phyloP scores from a whole-genome alignment of 2,113 vertebrate genomes.

The Crotalus viridis region DNA sequence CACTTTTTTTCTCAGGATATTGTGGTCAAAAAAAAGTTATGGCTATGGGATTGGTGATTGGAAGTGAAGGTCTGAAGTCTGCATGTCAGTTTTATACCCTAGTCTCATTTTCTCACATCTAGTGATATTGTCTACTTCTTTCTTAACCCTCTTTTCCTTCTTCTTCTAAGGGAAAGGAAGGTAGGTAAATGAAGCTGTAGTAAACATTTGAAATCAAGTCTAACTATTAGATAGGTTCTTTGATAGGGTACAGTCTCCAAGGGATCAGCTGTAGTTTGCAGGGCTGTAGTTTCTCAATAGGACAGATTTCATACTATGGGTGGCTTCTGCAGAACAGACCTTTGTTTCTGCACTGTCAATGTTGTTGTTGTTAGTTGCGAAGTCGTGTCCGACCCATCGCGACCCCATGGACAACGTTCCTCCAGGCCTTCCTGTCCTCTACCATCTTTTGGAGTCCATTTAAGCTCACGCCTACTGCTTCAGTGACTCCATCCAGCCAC shows the following conservation, averaged over 20 bases:
- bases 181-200: neutral
- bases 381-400: too few species aligned
- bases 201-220: neutral
- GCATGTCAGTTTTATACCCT: neutral
- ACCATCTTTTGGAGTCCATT: too few species aligned
- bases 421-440: too few species aligned
- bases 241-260: neutral
- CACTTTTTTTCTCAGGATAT: neutral
- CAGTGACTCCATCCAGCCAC: too few species aligned
- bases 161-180: neutral
- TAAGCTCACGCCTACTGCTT: too few species aligned
- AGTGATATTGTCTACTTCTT: neutral
- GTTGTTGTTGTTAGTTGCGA: too few species aligned
- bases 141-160: neutral
- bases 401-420: too few species aligned
- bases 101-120: neutral
- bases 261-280: neutral
- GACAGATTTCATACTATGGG: neutral
- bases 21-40: neutral
- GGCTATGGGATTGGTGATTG: neutral
- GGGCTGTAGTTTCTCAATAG: neutral
- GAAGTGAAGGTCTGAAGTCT: neutral
- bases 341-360: too few species aligned
- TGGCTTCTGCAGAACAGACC: too few species aligned
- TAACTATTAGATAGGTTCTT: neutral